phyloP scores from a whole-genome alignment of 2,797 vertebrate genomes.

The Meda fulgida region DNA sequence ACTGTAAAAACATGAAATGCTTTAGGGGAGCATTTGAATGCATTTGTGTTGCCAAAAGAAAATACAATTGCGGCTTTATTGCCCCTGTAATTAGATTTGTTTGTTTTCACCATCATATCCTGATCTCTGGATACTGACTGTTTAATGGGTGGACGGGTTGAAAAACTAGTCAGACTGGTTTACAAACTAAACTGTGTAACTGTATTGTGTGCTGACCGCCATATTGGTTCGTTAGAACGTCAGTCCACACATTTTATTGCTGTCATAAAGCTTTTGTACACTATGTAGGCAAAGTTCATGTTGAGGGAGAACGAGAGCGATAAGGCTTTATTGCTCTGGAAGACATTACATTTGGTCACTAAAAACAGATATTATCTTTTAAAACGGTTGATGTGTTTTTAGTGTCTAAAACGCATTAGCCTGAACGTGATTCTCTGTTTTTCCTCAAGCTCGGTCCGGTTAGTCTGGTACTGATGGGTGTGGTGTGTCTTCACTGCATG shows the following conservation, averaged over 20 bases:
- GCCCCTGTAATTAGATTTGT: not conserved
- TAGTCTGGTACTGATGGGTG: constrained; percentile 86
- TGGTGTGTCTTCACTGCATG: constrained; percentile 89
- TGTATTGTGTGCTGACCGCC: not conserved
- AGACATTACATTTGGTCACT: not conserved
- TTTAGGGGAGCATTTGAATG: not conserved
- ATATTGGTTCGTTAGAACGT: not conserved
- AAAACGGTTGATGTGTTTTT: not conserved
- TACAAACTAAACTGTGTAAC: not conserved
- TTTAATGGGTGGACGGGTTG: not conserved
- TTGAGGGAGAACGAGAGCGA: not conserved
- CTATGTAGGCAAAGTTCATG: constrained; percentile 7
- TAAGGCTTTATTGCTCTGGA: not conserved
- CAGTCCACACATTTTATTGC: constrained; percentile 10
- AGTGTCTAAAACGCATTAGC: not conserved
- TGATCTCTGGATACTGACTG: not conserved
- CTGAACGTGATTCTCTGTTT: constrained; percentile 2
- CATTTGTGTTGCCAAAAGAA: not conserved
- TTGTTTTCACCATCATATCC: not conserved
- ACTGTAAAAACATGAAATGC: not conserved
- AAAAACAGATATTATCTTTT: not conserved
- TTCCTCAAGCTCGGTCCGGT: constrained; percentile 82
- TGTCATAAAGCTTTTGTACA: not conserved
- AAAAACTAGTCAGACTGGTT: constrained; percentile 8
- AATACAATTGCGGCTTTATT: not conserved